A percentile compares a stretch with the other conserved stretches of the same genome.
Evolutionary conservation across 2,888 invertebrate species (phyloP).

Genomic region (Catocala nupta): DNA sequence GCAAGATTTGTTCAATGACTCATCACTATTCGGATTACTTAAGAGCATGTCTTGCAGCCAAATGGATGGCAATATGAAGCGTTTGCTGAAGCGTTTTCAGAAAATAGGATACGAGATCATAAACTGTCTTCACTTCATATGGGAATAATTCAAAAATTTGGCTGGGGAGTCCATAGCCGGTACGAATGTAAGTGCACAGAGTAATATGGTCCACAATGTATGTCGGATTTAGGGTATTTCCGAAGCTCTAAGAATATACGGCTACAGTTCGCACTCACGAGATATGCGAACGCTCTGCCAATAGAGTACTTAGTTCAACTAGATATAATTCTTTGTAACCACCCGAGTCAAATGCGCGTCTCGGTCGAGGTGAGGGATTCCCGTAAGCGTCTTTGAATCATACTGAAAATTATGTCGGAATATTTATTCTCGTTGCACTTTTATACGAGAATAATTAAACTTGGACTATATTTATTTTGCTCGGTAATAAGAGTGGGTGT

Average conservation of each 20-base stretch:
- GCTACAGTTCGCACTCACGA: constrained; percentile 61
- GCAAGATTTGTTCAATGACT: constrained; percentile 49
- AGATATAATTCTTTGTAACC: constrained; percentile 55
- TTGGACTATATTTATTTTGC: background rate
- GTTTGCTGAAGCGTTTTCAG: constrained; percentile 66
- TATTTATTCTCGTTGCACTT: background rate
- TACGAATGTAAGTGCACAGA: constrained; percentile 71
- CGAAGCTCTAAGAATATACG: constrained; percentile 68
- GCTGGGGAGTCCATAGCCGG: constrained; percentile 70
- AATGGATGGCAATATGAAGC: constrained; percentile 70
- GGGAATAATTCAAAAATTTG: constrained; percentile 83
- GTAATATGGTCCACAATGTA: constrained; percentile 76
- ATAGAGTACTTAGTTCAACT: constrained; percentile 58
- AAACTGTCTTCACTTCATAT: constrained; percentile 79
- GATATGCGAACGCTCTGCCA: constrained; percentile 62
- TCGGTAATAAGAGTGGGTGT: background rate
- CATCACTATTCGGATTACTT: constrained; percentile 59
- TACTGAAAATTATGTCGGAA: constrained; percentile 11
- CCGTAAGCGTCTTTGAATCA: constrained; percentile 35
- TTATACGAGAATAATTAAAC: background rate
- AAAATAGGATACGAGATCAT: constrained; percentile 74
- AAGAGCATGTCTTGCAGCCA: constrained; percentile 63
- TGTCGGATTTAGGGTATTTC: constrained; percentile 74
- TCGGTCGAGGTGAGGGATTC: constrained; percentile 44
- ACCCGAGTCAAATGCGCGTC: constrained; percentile 44